Evolutionary conservation across 2,797 vertebrate genomes (phyloP), one percentile per base, ranked within the genome.

Genomic region (Etheostoma nigrum): DNA sequence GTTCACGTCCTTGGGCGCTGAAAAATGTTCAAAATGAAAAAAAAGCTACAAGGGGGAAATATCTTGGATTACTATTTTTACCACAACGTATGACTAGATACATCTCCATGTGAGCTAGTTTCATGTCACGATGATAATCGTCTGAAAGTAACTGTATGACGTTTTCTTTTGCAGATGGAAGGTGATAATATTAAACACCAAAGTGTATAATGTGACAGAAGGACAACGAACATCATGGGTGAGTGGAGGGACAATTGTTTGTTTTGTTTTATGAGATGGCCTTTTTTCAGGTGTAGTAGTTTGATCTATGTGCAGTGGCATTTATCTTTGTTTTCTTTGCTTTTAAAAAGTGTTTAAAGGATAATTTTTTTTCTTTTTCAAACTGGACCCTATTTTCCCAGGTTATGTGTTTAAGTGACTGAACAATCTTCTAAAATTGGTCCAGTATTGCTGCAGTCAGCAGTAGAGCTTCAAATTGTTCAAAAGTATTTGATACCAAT

Each of bases 141-240:
- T 3, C 23, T 45, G 4, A 59, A 61, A 16, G 42, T 45, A 45
- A 42, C 19, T 44, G n/a, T 61, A 45, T 44, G 25, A 27, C 11
- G 10, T 47, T 62, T 47, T 62, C 23, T 53, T 55, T 51, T 86
- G 30, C 79, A 89, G 85, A 55, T 63, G 30, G n/a, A 68, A 57
- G 59, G 8, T 49, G 33, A n/a, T 47, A 21, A 40, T 4, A 6
- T 4, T 23, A 13, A 72, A 67, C 21, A 1, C 6, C 27, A 74
- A 44, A 13, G 23, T 12, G 45, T 25, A 53, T 69, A 14, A 62
- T 60, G 67, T 66, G 36, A 65, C 0, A 6, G 42, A 70, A 54
- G 21, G 12, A 61, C 2, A 64, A 57, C 65, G 8, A 3, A 70
- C 52, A 82, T 60, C 45, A 89, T 89, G 88, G 83, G 88, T 89